These are phyloP conservation scores for Ophiodon elongatus DNA, from an alignment of 2,113 vertebrate genomes.

Conservation along the genomic window DNA sequence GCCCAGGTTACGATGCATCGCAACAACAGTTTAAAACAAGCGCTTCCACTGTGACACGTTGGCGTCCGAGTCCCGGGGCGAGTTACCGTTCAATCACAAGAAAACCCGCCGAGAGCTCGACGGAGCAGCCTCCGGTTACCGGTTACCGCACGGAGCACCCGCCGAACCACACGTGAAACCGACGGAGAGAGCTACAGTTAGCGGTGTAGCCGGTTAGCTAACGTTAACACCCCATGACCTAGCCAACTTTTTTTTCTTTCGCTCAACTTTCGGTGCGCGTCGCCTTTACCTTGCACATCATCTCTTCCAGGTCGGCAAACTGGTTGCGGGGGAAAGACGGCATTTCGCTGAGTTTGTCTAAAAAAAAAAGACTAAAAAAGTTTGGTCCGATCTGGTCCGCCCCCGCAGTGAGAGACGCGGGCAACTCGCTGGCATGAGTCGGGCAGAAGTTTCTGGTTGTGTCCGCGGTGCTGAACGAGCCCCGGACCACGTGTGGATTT, in stretches of 20 bases:
- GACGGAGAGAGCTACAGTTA: constrained; percentile 6
- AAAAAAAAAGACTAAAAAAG: neutral
- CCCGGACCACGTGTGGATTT: constrained; percentile 82
- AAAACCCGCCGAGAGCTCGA: fast-evolving
- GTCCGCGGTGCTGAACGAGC: constrained; percentile 61
- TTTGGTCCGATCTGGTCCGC: constrained; percentile 35
- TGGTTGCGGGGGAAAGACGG: constrained; percentile 80
- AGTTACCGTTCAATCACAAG: neutral
- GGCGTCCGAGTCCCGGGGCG: neutral
- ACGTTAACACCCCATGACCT: constrained; percentile 19
- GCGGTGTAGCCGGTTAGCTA: constrained; percentile 51
- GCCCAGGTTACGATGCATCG: neutral
- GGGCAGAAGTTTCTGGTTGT: constrained; percentile 64
- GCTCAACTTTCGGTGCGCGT: constrained; percentile 40
- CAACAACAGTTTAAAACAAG: neutral
- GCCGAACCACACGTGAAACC: no score
- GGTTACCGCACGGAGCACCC: no score
- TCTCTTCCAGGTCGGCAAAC: constrained; percentile 79
- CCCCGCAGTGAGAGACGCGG: constrained; percentile 52
- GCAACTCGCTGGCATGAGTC: constrained; percentile 60
- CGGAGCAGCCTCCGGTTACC: no score
- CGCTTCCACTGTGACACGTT: constrained; percentile 1
- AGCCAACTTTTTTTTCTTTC: constrained; percentile 51
- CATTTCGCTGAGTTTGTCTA: constrained; percentile 61
- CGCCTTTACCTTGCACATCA: constrained; percentile 81